These are phyloP conservation scores for Caerostris extrusa DNA, from an alignment of 1,140 invertebrate genomes.

Conservation along the genomic window DNA sequence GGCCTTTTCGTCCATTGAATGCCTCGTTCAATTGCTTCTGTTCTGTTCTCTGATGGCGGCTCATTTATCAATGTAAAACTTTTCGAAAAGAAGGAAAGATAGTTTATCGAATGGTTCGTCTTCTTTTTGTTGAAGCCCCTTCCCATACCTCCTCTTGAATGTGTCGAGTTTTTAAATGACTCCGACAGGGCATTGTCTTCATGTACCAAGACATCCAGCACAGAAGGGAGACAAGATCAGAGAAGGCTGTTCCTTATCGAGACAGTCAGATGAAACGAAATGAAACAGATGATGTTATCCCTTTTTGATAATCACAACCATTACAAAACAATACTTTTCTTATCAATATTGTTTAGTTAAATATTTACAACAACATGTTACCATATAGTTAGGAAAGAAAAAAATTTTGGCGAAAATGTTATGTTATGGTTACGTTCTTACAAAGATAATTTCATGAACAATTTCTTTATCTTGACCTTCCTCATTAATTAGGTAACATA, in stretches of 20 bases:
- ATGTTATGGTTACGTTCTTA: too few species aligned
- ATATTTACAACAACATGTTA: too few species aligned
- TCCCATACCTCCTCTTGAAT: neutral
- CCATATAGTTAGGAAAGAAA: too few species aligned
- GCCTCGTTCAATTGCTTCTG: conserved; percentile 15
- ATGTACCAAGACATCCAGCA: neutral
- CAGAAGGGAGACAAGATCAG: neutral
- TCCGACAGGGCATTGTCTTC: neutral
- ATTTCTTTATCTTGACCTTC: too few species aligned
- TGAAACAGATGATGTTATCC: neutral
- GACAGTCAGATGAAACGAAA: neutral
- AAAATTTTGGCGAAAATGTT: too few species aligned
- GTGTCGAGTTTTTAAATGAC: neutral
- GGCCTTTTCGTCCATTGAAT: conserved; percentile 30
- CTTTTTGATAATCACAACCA: too few species aligned
- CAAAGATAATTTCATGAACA: too few species aligned
- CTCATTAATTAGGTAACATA: too few species aligned
- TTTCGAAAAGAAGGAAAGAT: neutral
- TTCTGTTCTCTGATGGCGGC: neutral
- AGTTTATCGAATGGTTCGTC: conserved; percentile 38
- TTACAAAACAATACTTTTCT: too few species aligned
- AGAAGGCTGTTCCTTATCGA: neutral
- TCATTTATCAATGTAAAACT: conserved; percentile 57
- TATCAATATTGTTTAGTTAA: too few species aligned
- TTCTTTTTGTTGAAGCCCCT: neutral